Base-by-base conservation (phyloP, 1,140 invertebrate genomes). In the Lucilia cuprina region DNA sequence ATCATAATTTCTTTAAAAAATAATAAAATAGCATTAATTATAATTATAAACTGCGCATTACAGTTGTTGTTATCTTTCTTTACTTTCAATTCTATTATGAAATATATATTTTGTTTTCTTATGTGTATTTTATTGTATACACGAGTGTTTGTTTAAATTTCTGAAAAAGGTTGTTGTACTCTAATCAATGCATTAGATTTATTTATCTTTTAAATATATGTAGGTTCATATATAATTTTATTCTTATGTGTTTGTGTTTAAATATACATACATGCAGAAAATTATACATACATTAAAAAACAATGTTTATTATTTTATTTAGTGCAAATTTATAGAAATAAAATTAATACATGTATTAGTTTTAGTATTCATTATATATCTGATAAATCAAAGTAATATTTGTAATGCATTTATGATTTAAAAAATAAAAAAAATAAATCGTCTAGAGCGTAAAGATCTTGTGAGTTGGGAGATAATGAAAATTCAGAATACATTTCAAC, bases 111-210 rank as follows among this genome's bases (percentile, higher is more conserved):
- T 35, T 49, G 21, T 35, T 80, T 21, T 49, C 41, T 41, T 41
- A 41, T 77, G 74, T 41, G 10, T 17, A 77, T 77, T 35, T 77
- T 25, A 21, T 70, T 77, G 74, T 80, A 17, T 77, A 10, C n/a
- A n/a, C 49, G 77, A 14, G 21, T 49, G 77, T 55, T 41, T n/a
- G 75, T 78, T 78, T 78, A n/a, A 17, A 21, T 70, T 47, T 49
- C 77, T 50, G 3, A 19, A 80, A 70, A 80, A 80, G 77, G 77
- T 80, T 80, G 77, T 80, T 80, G 77, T 80, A 80, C 77, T 80
- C 77, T 80, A 80, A 80, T 80, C 77, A 50, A 80, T 80, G 77
- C 41, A 80, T 49, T 35, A 80, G 19, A 80, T 80, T 49, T 80
- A 41, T 80, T 41, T 41, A 47, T 47, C 34, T 41, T 47, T 12